Conservation (phyloP, 2,888 invertebrate species). For the Tiphia femorata region DNA sequence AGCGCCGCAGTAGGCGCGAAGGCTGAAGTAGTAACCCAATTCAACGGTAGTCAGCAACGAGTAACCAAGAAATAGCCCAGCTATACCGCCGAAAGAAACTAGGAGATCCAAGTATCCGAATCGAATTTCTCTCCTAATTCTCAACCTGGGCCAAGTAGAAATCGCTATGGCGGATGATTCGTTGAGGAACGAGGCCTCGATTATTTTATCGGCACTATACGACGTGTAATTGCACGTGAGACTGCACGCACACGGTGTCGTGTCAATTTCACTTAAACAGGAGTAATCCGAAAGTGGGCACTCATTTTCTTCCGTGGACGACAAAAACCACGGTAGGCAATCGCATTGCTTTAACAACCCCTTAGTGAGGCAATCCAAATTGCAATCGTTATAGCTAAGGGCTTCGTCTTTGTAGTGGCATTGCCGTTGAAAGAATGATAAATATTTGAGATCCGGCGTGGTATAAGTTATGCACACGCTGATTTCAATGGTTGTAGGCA, state of each 20-base stretch:
- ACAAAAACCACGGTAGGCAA: conserved; percentile 54
- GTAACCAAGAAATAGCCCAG: conserved; percentile 78
- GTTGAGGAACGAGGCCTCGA: conserved; percentile 67
- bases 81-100: conserved; percentile 73
- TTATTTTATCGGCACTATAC: conserved; percentile 80
- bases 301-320: conserved; percentile 15
- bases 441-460: conserved; percentile 17
- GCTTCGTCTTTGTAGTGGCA: conserved; percentile 80
- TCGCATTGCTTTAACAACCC: conserved; percentile 30
- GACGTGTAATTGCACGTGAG: conserved; percentile 82
- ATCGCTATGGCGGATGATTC: conserved; percentile 23
- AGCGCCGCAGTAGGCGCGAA: conserved; percentile 75
- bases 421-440: conserved; percentile 76
- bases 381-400: conserved; percentile 35
- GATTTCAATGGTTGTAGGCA: conserved; percentile 18
- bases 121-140: conserved; percentile 83
- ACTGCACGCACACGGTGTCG: conserved; percentile 78
- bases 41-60: conserved; percentile 83
- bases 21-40: conserved; percentile 81
- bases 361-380: conserved; percentile 20
- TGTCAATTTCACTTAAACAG: conserved; percentile 73
- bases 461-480: conserved; percentile 27
- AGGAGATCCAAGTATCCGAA: conserved; percentile 88
- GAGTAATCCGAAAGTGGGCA: conserved; percentile 40
- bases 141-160: conserved; percentile 78